A percentile compares a stretch with the other conserved stretches of the same genome.
These are phyloP conservation scores for Nestor notabilis DNA, from an alignment of 2,113 vertebrate genomes.

Conservation along the genomic window DNA sequence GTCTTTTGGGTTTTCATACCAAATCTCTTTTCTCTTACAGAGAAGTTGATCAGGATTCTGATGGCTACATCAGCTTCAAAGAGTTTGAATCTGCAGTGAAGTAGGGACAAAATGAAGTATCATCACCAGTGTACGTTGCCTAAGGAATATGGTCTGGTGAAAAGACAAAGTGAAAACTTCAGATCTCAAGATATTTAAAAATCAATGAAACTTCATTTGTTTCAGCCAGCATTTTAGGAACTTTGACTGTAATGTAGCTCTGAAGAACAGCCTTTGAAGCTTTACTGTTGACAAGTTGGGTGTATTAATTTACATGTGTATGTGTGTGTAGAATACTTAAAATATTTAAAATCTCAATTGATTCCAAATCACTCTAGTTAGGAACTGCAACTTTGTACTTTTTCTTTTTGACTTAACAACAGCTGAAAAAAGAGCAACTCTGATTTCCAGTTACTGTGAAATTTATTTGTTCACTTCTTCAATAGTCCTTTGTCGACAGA, in stretches of 20 bases:
- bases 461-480: background rate
- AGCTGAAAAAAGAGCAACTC: background rate
- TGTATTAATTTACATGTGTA: conserved; percentile 54
- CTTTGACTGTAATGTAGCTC: conserved; percentile 9
- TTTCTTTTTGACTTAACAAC: background rate
- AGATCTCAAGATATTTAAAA: conserved; percentile 54
- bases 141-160: conserved; percentile 36
- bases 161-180: conserved; percentile 44
- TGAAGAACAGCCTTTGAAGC: conserved; percentile 52
- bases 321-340: conserved; percentile 53
- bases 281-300: conserved; percentile 50
- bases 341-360: conserved; percentile 50
- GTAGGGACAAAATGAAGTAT: conserved; percentile 58
- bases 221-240: conserved; percentile 45
- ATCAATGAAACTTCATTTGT: conserved; percentile 58
- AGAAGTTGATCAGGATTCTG: conserved; percentile 80
- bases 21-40: conserved; percentile 60
- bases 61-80: conserved; percentile 80
- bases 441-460: background rate
- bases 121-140: conserved; percentile 3
- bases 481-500: background rate
- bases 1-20: conserved; percentile 3
- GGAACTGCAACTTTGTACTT: background rate
- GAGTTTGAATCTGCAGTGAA: conserved; percentile 80
- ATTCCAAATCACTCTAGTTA: background rate